A percentile compares a stretch with the other conserved stretches of the same genome.
Conservation (phyloP, 2,113 vertebrate genomes). For the Dolichotis patagonum region DNA sequence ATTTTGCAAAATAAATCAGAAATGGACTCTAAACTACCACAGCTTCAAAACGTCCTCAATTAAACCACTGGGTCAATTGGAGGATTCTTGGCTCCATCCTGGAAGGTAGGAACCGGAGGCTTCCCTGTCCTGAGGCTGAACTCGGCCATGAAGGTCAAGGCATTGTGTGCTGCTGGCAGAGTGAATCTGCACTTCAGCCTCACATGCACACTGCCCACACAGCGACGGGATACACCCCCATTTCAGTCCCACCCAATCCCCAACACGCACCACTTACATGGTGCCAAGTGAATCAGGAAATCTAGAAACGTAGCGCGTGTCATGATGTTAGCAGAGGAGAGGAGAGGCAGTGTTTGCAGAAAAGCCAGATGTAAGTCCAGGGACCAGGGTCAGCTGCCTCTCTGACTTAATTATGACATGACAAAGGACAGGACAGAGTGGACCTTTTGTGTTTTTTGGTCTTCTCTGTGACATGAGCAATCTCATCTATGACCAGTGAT, state of each 20-base stretch:
- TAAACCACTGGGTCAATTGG: not conserved
- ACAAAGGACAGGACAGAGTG: not conserved
- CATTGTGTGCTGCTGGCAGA: not conserved
- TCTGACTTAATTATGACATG: not conserved
- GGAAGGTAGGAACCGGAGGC: not conserved
- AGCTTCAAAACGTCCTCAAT: not conserved
- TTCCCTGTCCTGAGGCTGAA: not conserved
- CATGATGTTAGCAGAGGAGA: fast-evolving
- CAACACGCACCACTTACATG: fast-evolving
- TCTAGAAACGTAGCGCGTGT: fast-evolving
- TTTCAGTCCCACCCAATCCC: fast-evolving
- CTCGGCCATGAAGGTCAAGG: fast-evolving
- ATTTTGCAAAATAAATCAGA: constrained; percentile 42
- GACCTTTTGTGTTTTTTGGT: fast-evolving
- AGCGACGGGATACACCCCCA: fast-evolving
- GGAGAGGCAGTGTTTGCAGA: fast-evolving
- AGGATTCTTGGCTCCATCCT: not conserved
- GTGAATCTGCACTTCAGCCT: not conserved
- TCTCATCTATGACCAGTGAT: too few species aligned
- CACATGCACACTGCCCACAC: not conserved
- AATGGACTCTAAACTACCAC: not conserved
- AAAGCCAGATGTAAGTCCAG: fast-evolving
- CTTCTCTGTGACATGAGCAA: fast-evolving
- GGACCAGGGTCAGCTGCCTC: fast-evolving
- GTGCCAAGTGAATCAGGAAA: not conserved